phyloP scores from a whole-genome alignment of 2,888 invertebrate genomes.

The Heliconius ismenius region DNA sequence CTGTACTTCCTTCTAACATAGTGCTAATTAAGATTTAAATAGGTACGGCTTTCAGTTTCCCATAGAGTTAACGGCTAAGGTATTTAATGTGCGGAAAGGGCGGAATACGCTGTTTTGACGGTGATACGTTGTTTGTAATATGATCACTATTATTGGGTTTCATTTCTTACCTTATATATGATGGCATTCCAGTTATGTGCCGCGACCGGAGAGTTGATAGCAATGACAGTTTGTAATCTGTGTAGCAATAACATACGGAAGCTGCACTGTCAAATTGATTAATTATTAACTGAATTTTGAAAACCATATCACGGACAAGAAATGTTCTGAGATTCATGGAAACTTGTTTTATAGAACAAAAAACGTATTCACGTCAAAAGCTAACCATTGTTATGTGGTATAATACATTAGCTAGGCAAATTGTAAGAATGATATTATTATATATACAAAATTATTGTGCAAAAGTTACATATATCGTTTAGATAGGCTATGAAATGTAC shows the following conservation, averaged over 20 bases:
- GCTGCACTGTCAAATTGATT: no score
- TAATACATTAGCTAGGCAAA: slow-evolving; percentile 68
- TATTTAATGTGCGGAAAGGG: slow-evolving; percentile 37
- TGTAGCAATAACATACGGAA: background rate
- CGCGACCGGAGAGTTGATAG: background rate
- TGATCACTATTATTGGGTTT: background rate
- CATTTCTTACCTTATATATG: no score
- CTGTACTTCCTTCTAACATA: slow-evolving; percentile 67
- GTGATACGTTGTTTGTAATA: slow-evolving; percentile 6
- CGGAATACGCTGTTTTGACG: background rate
- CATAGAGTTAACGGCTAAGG: slow-evolving; percentile 52
- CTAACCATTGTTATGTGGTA: slow-evolving; percentile 59
- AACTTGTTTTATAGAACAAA: background rate
- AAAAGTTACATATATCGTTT: slow-evolving; percentile 62
- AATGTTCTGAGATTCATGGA: background rate
- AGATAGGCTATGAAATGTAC: slow-evolving; percentile 72
- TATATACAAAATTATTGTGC: slow-evolving; percentile 65
- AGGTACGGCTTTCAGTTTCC: slow-evolving; percentile 59
- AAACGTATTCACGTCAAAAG: background rate
- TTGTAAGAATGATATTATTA: slow-evolving; percentile 68
- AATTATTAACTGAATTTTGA: background rate
- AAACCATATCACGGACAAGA: slow-evolving; percentile 3
- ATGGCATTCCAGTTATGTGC: no score
- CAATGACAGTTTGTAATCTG: background rate
- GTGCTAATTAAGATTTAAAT: slow-evolving; percentile 50